These are phyloP conservation scores for Diabrotica undecimpunctata DNA, from an alignment of 1,140 invertebrate genomes.

Conservation along the genomic window DNA sequence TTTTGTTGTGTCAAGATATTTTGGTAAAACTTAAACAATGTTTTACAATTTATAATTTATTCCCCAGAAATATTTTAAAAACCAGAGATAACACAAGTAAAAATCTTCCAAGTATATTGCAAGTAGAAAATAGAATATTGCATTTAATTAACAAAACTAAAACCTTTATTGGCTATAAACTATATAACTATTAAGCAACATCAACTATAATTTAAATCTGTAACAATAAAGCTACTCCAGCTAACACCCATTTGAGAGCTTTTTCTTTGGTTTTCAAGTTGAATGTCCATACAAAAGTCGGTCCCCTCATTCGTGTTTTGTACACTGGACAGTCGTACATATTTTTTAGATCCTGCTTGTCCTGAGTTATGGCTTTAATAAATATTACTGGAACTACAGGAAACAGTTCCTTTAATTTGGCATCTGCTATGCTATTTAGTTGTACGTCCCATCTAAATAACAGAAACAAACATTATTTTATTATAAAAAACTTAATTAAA, in stretches of 20 bases:
- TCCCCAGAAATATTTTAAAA: too few species aligned
- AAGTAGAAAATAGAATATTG: too few species aligned
- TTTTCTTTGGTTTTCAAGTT: constrained; percentile 88
- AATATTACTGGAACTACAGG: constrained; percentile 89
- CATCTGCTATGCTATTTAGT: constrained; percentile 74
- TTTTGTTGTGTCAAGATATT: too few species aligned
- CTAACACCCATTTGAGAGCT: constrained; percentile 86
- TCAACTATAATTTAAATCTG: constrained; percentile 53
- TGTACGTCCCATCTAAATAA: constrained; percentile 69
- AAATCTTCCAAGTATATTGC: too few species aligned
- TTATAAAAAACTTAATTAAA: too few species aligned
- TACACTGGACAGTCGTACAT: constrained; percentile 93
- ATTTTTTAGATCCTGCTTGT: constrained; percentile 83
- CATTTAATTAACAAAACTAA: too few species aligned
- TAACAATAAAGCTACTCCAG: constrained; percentile 85
- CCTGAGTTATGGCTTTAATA: constrained; percentile 80
- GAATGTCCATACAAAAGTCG: constrained; percentile 95
- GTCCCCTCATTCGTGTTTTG: constrained; percentile 80
- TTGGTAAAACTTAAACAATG: too few species aligned
- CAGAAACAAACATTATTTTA: constrained; percentile 8
- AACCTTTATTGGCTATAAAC: too few species aligned
- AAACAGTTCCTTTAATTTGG: constrained; percentile 84
- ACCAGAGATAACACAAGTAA: too few species aligned
- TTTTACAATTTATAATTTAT: too few species aligned
- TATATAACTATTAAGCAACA: too few species aligned